Percentiles rank a stretch among this genome's conserved stretches.
Conservation (phyloP, 2,797 vertebrate genomes). For the Sebastes dallii region DNA sequence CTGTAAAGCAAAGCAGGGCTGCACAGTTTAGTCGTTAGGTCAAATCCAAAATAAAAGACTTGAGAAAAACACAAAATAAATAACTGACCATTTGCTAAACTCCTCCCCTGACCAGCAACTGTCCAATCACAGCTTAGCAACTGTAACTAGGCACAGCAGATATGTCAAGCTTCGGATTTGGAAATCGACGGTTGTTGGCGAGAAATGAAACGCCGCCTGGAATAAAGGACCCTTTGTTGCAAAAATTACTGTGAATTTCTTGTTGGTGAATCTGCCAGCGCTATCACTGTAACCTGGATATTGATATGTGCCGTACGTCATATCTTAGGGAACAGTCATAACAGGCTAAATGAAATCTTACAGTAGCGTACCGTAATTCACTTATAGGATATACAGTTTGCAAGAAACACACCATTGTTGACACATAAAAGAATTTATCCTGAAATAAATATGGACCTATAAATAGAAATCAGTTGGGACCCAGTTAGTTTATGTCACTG, state of each 20-base stretch:
- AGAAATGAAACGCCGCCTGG: neutral
- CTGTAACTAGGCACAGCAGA: neutral
- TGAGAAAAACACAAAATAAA: neutral
- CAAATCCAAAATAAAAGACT: neutral
- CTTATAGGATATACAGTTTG: neutral
- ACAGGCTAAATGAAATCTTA: neutral
- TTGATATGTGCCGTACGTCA: neutral
- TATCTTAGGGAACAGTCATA: neutral
- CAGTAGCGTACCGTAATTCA: neutral
- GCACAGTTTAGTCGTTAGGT: neutral
- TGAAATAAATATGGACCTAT: neutral
- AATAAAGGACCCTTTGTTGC: neutral
- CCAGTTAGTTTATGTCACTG: neutral
- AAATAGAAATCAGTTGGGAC: neutral
- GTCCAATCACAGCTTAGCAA: neutral
- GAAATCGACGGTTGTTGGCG: neutral
- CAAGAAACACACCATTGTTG: neutral
- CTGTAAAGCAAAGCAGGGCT: neutral
- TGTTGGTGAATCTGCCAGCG: neutral
- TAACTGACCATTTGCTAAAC: neutral
- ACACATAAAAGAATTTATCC: neutral
- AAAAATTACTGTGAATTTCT: neutral
- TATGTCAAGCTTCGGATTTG: conserved; percentile 7
- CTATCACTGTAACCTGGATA: neutral
- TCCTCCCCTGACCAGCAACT: neutral